Conservation (phyloP, 2,888 invertebrate genomes). For the Pogonocherus hispidulus region DNA sequence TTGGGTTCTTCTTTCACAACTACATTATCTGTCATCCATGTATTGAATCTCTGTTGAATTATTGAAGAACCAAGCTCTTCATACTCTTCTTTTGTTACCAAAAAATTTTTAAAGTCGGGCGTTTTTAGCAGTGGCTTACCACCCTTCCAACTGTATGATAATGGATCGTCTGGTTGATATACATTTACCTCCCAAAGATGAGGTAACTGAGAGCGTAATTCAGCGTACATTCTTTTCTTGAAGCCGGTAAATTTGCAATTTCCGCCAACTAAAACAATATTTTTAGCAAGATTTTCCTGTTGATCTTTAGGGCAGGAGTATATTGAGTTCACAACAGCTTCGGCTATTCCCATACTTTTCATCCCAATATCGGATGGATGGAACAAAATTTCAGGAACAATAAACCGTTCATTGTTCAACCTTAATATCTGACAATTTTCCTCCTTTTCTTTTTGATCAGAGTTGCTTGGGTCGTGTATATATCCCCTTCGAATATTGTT, state of each 20-base stretch:
- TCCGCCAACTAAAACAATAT: slow-evolving; percentile 90
- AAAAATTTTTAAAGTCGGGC: slow-evolving; percentile 78
- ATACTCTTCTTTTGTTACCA: slow-evolving; percentile 88
- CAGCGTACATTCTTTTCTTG: slow-evolving; percentile 81
- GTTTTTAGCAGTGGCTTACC: slow-evolving; percentile 83
- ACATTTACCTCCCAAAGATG: slow-evolving; percentile 85
- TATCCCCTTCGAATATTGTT: slow-evolving; percentile 87
- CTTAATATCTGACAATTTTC: slow-evolving; percentile 79
- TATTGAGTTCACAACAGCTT: slow-evolving; percentile 87
- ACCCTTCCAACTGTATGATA: slow-evolving; percentile 91
- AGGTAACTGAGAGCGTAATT: slow-evolving; percentile 84
- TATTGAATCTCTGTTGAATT: slow-evolving; percentile 73
- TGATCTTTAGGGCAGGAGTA: slow-evolving; percentile 80
- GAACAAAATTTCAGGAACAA: slow-evolving; percentile 95
- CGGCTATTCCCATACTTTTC: slow-evolving; percentile 90
- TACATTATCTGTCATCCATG: slow-evolving; percentile 61
- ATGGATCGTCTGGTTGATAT: slow-evolving; percentile 78
- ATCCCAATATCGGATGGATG: slow-evolving; percentile 96
- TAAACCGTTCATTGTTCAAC: slow-evolving; percentile 94
- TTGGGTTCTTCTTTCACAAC: slow-evolving; percentile 37
- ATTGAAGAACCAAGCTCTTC: slow-evolving; percentile 84
- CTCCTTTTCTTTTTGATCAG: slow-evolving; percentile 54
- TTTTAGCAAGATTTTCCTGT: slow-evolving; percentile 83
- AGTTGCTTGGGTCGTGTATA: slow-evolving; percentile 58
- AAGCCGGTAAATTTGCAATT: slow-evolving; percentile 87